phyloP scores from a whole-genome alignment of 2,797 vertebrate genomes.

The Coilia nasus region DNA sequence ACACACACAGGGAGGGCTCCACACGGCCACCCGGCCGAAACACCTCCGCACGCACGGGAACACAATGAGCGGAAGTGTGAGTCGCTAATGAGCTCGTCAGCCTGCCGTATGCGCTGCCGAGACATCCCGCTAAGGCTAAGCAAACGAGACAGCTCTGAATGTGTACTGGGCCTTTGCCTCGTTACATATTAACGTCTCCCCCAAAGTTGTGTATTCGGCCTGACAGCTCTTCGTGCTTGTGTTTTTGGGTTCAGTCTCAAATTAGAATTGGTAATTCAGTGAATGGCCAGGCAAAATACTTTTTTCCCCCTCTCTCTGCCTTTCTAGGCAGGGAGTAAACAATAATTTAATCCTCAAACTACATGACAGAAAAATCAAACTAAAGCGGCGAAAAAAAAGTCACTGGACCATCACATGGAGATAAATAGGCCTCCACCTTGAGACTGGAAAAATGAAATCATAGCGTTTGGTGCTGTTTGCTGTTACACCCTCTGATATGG shows the following conservation, averaged over 20 bases:
- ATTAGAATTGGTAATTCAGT: neutral
- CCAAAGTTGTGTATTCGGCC: neutral
- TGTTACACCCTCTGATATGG: neutral
- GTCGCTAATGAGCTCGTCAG: neutral
- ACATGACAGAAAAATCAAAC: slow-evolving; percentile 4
- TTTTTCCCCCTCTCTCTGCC: neutral
- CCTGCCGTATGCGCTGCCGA: neutral
- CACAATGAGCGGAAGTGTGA: neutral
- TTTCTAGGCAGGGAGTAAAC: neutral
- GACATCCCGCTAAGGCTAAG: neutral
- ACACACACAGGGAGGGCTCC: neutral
- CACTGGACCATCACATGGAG: slow-evolving; percentile 7
- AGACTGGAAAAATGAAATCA: neutral
- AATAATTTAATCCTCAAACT: neutral
- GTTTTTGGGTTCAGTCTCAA: neutral
- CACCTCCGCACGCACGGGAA: neutral
- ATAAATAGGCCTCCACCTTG: neutral
- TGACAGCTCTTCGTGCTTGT: neutral
- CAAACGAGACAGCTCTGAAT: neutral
- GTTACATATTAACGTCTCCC: neutral
- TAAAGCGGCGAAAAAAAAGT: neutral
- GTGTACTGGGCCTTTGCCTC: neutral
- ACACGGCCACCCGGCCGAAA: neutral
- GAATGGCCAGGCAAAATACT: neutral
- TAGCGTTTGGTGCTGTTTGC: neutral